phyloP scores from a whole-genome alignment of 2,888 invertebrate species.

The Lutraria lutraria region DNA sequence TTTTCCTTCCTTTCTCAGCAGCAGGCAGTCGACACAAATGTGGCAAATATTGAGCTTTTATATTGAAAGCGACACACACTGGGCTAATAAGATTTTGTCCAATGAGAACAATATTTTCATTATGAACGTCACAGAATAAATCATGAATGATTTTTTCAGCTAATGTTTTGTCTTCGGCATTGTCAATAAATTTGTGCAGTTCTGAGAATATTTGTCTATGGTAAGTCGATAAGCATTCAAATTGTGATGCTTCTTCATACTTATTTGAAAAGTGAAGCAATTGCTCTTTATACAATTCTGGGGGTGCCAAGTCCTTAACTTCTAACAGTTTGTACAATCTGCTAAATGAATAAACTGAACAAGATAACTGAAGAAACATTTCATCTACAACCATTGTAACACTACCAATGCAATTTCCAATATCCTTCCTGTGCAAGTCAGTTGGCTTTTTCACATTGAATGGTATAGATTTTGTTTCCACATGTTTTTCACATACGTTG shows the following conservation, averaged over 20 bases:
- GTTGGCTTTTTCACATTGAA: slow-evolving; percentile 46
- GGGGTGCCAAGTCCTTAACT: background rate
- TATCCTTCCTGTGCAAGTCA: slow-evolving; percentile 21
- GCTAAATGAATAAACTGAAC: background rate
- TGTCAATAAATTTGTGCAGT: background rate
- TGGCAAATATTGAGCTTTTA: slow-evolving; percentile 44
- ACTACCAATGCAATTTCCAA: slow-evolving; percentile 40
- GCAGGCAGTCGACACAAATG: slow-evolving; percentile 35
- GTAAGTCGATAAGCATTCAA: background rate
- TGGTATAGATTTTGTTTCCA: background rate
- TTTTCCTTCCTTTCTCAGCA: background rate
- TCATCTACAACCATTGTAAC: slow-evolving; percentile 47
- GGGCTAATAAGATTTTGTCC: slow-evolving; percentile 37
- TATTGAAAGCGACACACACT: slow-evolving; percentile 40
- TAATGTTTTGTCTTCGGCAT: background rate
- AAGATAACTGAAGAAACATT: background rate
- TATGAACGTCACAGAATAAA: background rate
- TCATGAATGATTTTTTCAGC: background rate
- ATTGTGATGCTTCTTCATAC: background rate
- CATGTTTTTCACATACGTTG: background rate
- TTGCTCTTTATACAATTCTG: slow-evolving; percentile 21
- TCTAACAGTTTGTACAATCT: slow-evolving; percentile 15
- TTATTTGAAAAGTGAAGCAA: slow-evolving; percentile 2
- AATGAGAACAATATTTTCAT: slow-evolving; percentile 37
- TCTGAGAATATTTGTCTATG: background rate